Base-by-base conservation (phyloP, 2,113 vertebrate species). In the Pelodiscus sinensis region DNA sequence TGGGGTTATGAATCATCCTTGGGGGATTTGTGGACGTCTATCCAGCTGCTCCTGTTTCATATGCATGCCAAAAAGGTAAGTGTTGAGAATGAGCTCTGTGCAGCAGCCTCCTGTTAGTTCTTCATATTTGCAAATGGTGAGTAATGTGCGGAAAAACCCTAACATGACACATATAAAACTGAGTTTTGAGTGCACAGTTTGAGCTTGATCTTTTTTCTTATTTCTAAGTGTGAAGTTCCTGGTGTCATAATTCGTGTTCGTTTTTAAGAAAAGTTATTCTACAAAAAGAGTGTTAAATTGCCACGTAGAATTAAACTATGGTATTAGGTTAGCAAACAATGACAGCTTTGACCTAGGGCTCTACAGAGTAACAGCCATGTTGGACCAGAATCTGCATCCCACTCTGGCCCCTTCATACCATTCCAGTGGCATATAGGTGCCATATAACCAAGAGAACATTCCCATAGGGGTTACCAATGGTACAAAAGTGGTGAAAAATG, bases 1-100 rank as follows among this genome's bases (percentile, higher is more conserved):
- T 87, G 52, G 57, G 54, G n/a, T 82, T 85, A 27, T 85, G n/a
- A 94, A 84, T 93, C 51, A 84, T 79, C 54, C 29, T 80, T 44
- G 4, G 31, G 9, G 52, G 38, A 90, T 55, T 86, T 82, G 52
- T 44, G n/a, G n/a, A 77, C 65, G 18, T 75, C 73, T 88, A 31
- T 29, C 79, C 29, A 68, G 54, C 56, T 96, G 87, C 60, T 88
- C 1, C 2, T 27, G 56, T 92, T 94, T 85, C 81, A 16, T 56
- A 80, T 55, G 6, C 8, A 31, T 52, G 2, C 35, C 65, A 65
- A 51, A 90, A 85, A 77, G 51, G 9, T 21, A 56, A 50, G 16
- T 27, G 79, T 79, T 83, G 44, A 65, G 51, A 38, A 31, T 1
- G 27, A 73, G 2, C 82, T 92, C 18, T 58, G 31, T 19, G 9